Base-by-base conservation (phyloP, 1,140 invertebrate species). In the Neuroterus valhalla region DNA sequence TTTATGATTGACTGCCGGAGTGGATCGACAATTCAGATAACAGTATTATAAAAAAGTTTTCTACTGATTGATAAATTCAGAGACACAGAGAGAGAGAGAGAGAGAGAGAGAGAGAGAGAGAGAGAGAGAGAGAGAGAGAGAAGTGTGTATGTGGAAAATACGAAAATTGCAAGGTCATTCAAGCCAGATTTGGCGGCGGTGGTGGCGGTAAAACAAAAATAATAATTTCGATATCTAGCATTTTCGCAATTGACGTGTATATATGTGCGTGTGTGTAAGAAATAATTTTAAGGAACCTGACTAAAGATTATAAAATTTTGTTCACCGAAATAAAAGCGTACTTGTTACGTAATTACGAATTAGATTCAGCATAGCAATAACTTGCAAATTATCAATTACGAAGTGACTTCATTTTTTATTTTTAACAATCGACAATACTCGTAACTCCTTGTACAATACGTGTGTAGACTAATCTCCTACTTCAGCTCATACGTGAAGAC, bases 391-490 rank as follows among this genome's bases (percentile, higher is more conserved):
- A 26, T 31, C 23, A 62, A 15, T 62, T 74, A 72, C 74, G 12
- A 71, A 68, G 66, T 66, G 45, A 68, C 66, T 77, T 77, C 81
- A 79, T 45, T 81, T 84, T 82, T 71, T 76, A 85, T 76, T 38
- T 38, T 38, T 38, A 71, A 78, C 74, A 84, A 84, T 78, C 77
- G 83, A 85, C 84, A 85, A 85, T 85, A 85, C 84, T 85, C 84
- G 70, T 67, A 85, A 81, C 81, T 79, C 46, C 78, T 76, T 83
- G 80, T 83, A 82, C 73, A 84, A 79, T 78, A 79, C 66, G 73
- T 83, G 76, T 66, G 66, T 3, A 14, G 38, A 78, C 46, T 66
- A n/a, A 45, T 76, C 46, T 52, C 71, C 38, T 46, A 44, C 68
- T 23, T 3, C 48, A 45, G 44, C 74, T 75, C 46, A 26, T 68